phyloP scores from a whole-genome alignment of 1,140 invertebrate genomes.

The Sarcophaga peregrina region DNA sequence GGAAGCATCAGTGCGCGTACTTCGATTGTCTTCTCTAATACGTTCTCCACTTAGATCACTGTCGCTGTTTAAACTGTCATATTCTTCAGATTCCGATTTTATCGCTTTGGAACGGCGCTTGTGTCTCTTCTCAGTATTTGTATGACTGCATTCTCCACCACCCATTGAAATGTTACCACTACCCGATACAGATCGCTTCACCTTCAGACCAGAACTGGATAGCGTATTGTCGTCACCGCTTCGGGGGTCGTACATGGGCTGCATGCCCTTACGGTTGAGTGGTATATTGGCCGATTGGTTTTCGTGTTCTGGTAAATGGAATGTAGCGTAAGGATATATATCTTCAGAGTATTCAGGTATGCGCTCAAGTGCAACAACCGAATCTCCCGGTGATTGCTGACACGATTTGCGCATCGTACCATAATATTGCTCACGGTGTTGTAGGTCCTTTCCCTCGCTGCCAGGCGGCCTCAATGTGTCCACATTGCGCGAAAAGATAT shows the following conservation, averaged over 20 bases:
- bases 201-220: slow-evolving; percentile 49
- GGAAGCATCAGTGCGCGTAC: slow-evolving; percentile 65
- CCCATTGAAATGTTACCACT: slow-evolving; percentile 51
- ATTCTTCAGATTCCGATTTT: slow-evolving; percentile 73
- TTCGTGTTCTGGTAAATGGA: slow-evolving; percentile 72
- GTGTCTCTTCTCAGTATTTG: slow-evolving; percentile 53
- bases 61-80: slow-evolving; percentile 72
- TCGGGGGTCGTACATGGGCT: slow-evolving; percentile 51
- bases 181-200: slow-evolving; percentile 61
- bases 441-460: slow-evolving; percentile 54
- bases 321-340: slow-evolving; percentile 75
- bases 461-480: slow-evolving; percentile 50
- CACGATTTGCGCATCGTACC: slow-evolving; percentile 70
- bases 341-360: slow-evolving; percentile 74
- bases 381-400: slow-evolving; percentile 69
- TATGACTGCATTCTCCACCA: slow-evolving; percentile 50
- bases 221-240: slow-evolving; percentile 51
- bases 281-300: slow-evolving; percentile 62
- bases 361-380: slow-evolving; percentile 68
- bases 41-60: slow-evolving; percentile 66
- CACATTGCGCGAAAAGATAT: slow-evolving; percentile 50
- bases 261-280: slow-evolving; percentile 52
- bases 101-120: slow-evolving; percentile 54
- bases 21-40: slow-evolving; percentile 54
- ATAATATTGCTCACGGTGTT: slow-evolving; percentile 71